Base-by-base conservation (phyloP, 2,888 invertebrate species). In the Pristionchus exspectatus region DNA sequence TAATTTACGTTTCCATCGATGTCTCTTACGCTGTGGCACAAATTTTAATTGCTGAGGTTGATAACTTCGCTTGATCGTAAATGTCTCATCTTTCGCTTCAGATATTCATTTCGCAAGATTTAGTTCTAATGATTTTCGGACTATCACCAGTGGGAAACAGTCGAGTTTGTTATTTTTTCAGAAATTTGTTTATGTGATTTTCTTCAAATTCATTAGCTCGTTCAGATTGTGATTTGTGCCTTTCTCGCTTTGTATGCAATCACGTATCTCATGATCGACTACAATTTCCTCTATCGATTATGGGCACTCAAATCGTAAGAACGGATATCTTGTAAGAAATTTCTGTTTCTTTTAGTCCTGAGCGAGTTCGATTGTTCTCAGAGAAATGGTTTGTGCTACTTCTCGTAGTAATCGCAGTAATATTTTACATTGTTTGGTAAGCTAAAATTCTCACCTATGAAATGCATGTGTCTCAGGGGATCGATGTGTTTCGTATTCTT, bases 211-310 rank as follows among this genome's bases (percentile, higher is more conserved):
- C 33, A 33, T 38, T 14, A 16, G n/a, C 38, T 30, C n/a, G 30
- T 33, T 14, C 74, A 74, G 74, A 33, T 30, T 33, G 38, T 74
- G 14, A 74, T 74, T 18, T 33, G 33, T 33, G 74, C 38, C 33
- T 33, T 38, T 74, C 74, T 74, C 12, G 74, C 33, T 33, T 33
- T 74, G 33, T 33, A 74, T 21, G 33, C 30, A 33, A 74, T 38
- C 2, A 74, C 74, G 16, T 74, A 33, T 74, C 30, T 74, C 14
- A 5, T 74, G 33, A 74, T 74, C 38, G 74, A 74, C 33, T 74
- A 74, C 74, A 74, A 74, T 38, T 74, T 74, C 21, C 38, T 74
- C 30, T 74, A 74, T 74, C 33, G 74, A 33, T 21, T 74, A 74
- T 74, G 74, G 33, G 74, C 74, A 14, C 14, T 74, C 18, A 74